Percentiles rank a stretch among this genome's conserved stretches.
phyloP scores from a whole-genome alignment of 2,888 invertebrate genomes.

The Amphipyra berbera region DNA sequence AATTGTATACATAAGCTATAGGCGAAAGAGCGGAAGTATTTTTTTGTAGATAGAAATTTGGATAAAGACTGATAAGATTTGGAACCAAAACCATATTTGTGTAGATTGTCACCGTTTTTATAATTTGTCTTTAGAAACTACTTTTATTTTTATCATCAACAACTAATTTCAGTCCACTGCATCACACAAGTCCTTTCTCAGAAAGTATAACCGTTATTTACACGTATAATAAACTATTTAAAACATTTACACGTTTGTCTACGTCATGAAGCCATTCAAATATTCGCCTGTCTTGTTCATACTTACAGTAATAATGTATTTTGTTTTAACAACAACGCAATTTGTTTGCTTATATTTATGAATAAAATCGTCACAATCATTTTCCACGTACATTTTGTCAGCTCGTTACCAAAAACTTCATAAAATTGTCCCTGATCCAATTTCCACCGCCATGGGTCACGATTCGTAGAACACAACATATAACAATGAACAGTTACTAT shows the following conservation, averaged over 20 bases:
- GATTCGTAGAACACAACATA: constrained; percentile 68
- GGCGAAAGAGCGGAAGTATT: constrained; percentile 17
- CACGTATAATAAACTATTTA: neutral
- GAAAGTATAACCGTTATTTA: too few species aligned
- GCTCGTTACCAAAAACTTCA: constrained; percentile 45
- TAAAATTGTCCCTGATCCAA: constrained; percentile 58
- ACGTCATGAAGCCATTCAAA: constrained; percentile 13
- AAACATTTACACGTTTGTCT: neutral
- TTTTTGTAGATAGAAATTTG: constrained; percentile 15
- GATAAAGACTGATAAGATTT: too few species aligned
- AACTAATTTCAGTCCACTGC: neutral
- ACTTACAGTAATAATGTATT: constrained; percentile 17
- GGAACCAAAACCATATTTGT: too few species aligned
- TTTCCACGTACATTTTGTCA: constrained; percentile 30
- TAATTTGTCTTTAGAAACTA: neutral
- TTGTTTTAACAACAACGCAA: constrained; percentile 22
- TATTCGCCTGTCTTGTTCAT: constrained; percentile 18
- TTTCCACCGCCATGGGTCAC: constrained; percentile 68
- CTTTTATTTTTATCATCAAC: neutral
- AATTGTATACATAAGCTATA: constrained; percentile 8
- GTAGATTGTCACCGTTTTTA: neutral
- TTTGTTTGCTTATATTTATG: constrained; percentile 12
- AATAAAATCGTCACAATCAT: constrained; percentile 20
- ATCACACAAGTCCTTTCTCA: too few species aligned
- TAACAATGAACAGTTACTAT: constrained; percentile 58